Base-by-base conservation (phyloP, 2,113 vertebrate species). In the Sitta europaea region DNA sequence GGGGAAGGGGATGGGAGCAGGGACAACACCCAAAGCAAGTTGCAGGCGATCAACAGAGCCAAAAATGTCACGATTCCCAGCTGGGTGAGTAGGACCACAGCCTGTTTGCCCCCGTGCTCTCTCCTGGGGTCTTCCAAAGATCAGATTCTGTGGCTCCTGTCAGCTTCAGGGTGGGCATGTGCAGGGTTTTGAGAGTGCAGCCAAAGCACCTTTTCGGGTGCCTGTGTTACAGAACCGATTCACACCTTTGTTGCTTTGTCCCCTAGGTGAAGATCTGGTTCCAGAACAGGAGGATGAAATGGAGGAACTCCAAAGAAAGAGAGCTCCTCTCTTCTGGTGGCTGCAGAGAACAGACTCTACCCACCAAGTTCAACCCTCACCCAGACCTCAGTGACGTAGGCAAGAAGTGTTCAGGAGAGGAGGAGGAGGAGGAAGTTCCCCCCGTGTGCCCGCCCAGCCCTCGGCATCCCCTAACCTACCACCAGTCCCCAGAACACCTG, bases 211-310 rank as follows among this genome's bases (percentile, higher is more conserved):
- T 57, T 38, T 72, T 6, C 35, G 21, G 22, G 31, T 55, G 11
- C 27, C 29, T 28, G 1, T 51, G 58, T 78, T 13, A 14, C 35
- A 10, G 35, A 76, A 18, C 21, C 0, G 0, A 29, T 53, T 62
- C 7, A 10, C 36, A 83, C 73, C 33, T 72, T 10, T 11, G 14
- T 33, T n/a, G 5, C 53, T 94, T 89, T 9, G 4, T 21, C 33
- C 28, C 25, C 11, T 47, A 99, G 99, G 99, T 99, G 82, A 99
- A 99, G 97, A 99, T 99, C 96, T 99, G 99, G 99, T 99, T 99
- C 96, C 99, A 99, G 94, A 99, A 99, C 97, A 98, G 99, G 71
- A 98, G 99, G 90, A 99, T 99, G 99, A 99, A 99, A 78, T 99
- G 99, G 99, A 98, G 99, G 50, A 99, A 99, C 97, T 99, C 99